A percentile compares a stretch with the other conserved stretches of the same genome.
Conservation (phyloP, 1,140 invertebrate genomes). For the Adelges cooleyi region DNA sequence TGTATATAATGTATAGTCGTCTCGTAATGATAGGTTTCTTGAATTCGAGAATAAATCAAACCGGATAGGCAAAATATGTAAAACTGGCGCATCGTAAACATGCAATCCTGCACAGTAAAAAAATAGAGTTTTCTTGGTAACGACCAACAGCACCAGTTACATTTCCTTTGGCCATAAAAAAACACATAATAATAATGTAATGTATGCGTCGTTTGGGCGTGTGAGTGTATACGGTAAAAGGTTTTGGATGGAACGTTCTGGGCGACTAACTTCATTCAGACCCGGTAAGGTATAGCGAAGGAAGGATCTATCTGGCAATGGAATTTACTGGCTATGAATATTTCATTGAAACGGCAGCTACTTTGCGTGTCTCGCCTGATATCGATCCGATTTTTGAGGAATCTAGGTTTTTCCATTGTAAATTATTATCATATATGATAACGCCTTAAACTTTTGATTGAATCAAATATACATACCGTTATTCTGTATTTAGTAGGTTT, state of each 20-base stretch:
- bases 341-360: neutral
- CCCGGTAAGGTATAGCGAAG: neutral
- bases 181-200: neutral
- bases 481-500: too few relatives aligned
- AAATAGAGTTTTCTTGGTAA: neutral
- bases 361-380: neutral
- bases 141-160: neutral
- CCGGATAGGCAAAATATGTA: neutral
- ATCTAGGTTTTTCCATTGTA: too few relatives aligned
- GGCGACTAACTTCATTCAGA: neutral
- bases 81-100: neutral
- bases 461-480: too few relatives aligned
- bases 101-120: neutral
- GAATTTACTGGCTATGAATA: conserved; percentile 9
- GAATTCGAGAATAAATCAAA: neutral
- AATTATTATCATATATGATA: too few relatives aligned
- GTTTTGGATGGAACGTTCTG: neutral
- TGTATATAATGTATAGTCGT: too few relatives aligned
- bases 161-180: conserved; percentile 9
- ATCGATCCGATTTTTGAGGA: neutral
- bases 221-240: neutral
- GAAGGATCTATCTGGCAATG: neutral
- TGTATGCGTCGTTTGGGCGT: too few relatives aligned
- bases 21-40: too few relatives aligned
- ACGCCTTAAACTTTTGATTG: too few relatives aligned